Evolutionary conservation across 2,888 invertebrate genomes (phyloP).

Genomic region (Leuctra nigra): DNA sequence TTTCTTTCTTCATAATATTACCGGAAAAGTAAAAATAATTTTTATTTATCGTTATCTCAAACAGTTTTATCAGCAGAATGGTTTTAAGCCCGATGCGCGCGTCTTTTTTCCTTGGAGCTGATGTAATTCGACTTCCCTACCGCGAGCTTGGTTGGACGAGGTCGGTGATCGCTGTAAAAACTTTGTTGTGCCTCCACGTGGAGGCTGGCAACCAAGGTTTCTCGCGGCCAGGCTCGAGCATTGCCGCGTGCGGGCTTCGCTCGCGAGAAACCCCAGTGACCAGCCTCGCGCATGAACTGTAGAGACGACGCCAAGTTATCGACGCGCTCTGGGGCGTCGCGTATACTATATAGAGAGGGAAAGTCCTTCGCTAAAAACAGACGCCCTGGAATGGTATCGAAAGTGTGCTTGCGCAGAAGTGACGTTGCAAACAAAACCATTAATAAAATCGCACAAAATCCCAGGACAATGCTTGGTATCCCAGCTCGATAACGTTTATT

Average conservation of each 20-base stretch:
- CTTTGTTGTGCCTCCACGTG: constrained; percentile 30
- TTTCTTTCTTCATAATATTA: no score
- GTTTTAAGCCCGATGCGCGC: not conserved
- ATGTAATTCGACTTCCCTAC: constrained; percentile 29
- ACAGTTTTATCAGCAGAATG: no score
- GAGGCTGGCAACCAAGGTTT: constrained; percentile 25
- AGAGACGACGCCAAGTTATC: constrained; percentile 1
- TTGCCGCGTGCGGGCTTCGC: constrained; percentile 2
- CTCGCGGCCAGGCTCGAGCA: not conserved
- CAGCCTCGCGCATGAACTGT: constrained; percentile 3
- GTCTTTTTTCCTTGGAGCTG: constrained; percentile 16
- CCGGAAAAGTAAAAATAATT: no score
- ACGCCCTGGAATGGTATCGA: constrained; percentile 1
- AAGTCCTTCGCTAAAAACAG: constrained; percentile 11
- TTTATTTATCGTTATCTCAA: no score
- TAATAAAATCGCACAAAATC: no score
- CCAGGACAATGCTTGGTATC: no score
- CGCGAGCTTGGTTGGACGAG: constrained; percentile 31
- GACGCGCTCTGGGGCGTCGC: constrained; percentile 1
- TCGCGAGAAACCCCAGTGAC: constrained; percentile 17
- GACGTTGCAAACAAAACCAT: not conserved
- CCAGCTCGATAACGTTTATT: no score
- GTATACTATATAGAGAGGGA: constrained; percentile 17
- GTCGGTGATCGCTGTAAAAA: constrained; percentile 31
- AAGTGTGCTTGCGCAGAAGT: not conserved